Evolutionary conservation across 2,113 vertebrate species (phyloP).

Genomic region (Ariopsis seemanni): DNA sequence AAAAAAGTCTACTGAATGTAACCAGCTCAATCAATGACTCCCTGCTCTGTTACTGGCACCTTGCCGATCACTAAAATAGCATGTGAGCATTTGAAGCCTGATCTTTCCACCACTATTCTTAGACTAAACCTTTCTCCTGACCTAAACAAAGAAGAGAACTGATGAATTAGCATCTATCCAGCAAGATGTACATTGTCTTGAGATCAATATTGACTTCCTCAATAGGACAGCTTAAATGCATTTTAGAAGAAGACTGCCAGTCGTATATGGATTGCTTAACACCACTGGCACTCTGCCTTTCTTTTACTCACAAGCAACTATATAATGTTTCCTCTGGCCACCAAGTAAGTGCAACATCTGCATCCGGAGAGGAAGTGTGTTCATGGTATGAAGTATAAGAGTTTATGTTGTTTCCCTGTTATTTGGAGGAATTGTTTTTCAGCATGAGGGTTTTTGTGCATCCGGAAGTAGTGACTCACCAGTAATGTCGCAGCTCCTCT

Average conservation of each 20-base stretch:
- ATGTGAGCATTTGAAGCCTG: slow-evolving; percentile 46
- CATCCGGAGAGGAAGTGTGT: neutral
- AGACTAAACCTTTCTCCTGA: slow-evolving; percentile 39
- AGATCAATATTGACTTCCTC: slow-evolving; percentile 52
- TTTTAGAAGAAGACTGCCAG: slow-evolving; percentile 33
- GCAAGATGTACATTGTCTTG: slow-evolving; percentile 44
- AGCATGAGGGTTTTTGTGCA: slow-evolving; percentile 25
- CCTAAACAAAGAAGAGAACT: slow-evolving; percentile 37
- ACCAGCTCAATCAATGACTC: slow-evolving; percentile 32
- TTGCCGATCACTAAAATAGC: slow-evolving; percentile 54
- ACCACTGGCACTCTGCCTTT: slow-evolving; percentile 17
- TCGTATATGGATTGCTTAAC: slow-evolving; percentile 33
- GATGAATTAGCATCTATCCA: slow-evolving; percentile 49
- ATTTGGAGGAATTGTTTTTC: slow-evolving; percentile 34
- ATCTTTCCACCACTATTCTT: slow-evolving; percentile 49
- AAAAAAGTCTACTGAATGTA: slow-evolving; percentile 42
- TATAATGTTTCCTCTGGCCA: neutral
- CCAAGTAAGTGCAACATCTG: slow-evolving; percentile 12
- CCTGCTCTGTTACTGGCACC: slow-evolving; percentile 41
- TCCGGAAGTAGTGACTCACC: slow-evolving; percentile 49
- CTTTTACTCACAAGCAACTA: slow-evolving; percentile 22
- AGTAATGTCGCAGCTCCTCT: slow-evolving; percentile 43
- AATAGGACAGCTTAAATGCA: slow-evolving; percentile 36
- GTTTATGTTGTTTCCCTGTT: slow-evolving; percentile 34
- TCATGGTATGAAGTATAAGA: slow-evolving; percentile 7